Percentiles rank a stretch among this genome's conserved stretches.
phyloP scores from a whole-genome alignment of 2,888 invertebrate genomes.

The Exephanes ischioxanthus region DNA sequence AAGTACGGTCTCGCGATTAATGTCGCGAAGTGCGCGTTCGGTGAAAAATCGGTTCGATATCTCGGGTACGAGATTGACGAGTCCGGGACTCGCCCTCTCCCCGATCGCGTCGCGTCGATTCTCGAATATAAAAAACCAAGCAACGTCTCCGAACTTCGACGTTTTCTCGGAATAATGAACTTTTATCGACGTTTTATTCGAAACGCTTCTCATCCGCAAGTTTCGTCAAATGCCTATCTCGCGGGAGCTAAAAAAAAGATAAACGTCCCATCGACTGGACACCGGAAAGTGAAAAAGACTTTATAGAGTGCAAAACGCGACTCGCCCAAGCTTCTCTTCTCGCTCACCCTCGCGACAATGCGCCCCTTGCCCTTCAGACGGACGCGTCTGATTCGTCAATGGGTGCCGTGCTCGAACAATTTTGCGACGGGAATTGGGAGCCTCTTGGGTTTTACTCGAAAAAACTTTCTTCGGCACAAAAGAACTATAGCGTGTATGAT shows the following conservation, averaged over 20 bases:
- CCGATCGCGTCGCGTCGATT: slow-evolving; percentile 54
- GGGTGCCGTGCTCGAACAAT: slow-evolving; percentile 26
- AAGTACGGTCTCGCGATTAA: slow-evolving; percentile 71
- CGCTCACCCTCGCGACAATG: slow-evolving; percentile 13
- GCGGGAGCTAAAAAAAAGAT: slow-evolving; percentile 3
- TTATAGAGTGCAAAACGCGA: slow-evolving; percentile 7
- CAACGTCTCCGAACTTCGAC: slow-evolving; percentile 24
- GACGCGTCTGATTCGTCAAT: slow-evolving; percentile 36
- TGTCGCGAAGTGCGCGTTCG: slow-evolving; percentile 68
- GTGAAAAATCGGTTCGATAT: slow-evolving; percentile 13
- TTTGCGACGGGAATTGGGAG: slow-evolving; percentile 3
- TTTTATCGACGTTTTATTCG: slow-evolving; percentile 25
- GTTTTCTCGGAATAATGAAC: slow-evolving; percentile 44
- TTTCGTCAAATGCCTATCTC: not conserved
- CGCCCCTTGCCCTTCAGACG: slow-evolving; percentile 1
- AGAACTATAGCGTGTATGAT: slow-evolving; percentile 52
- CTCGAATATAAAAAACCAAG: slow-evolving; percentile 24
- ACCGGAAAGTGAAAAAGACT: slow-evolving; percentile 5
- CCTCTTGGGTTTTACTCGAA: slow-evolving; percentile 36
- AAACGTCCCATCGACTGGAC: slow-evolving; percentile 19
- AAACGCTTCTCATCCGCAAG: slow-evolving; percentile 11
- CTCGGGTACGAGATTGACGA: slow-evolving; percentile 48
- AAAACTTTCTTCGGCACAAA: slow-evolving; percentile 57
- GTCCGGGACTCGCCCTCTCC: slow-evolving; percentile 40
- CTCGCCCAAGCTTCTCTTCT: slow-evolving; percentile 19